A percentile compares a stretch with the other conserved stretches of the same genome.
Evolutionary conservation across 64 coral and sea anemone species (phyloP).

Genomic region (Actinia tenebrosa): DNA sequence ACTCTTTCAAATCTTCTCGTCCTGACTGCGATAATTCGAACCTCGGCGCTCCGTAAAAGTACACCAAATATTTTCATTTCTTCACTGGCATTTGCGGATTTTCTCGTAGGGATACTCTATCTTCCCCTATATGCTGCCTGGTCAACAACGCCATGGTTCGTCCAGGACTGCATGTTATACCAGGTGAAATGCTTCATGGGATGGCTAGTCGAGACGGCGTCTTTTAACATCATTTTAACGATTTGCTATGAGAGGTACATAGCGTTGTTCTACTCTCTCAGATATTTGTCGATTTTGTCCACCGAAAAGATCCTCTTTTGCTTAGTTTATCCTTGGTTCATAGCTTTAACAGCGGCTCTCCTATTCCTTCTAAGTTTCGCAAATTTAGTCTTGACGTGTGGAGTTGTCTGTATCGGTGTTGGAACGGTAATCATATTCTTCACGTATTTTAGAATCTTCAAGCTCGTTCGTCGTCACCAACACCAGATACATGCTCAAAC

Average conservation of each 20-base stretch:
- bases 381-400: background rate
- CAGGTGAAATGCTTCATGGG: background rate
- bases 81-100: background rate
- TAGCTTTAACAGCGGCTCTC: too few species aligned
- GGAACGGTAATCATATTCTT: background rate
- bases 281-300: background rate
- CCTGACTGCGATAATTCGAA: too few species aligned
- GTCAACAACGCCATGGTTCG: background rate
- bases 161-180: background rate
- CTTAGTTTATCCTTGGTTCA: too few species aligned
- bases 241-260: conserved; percentile 14
- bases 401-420: background rate
- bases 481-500: background rate
- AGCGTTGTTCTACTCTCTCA: background rate
- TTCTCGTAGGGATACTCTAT: background rate
- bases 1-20: background rate
- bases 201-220: background rate
- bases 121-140: background rate
- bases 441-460: conserved; percentile 11
- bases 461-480: conserved; percentile 12
- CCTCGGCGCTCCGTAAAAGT: background rate
- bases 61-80: conserved; percentile 5
- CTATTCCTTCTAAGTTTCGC: too few species aligned
- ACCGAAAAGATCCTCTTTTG: too few species aligned
- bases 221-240: background rate